phyloP scores from a whole-genome alignment of 2,888 invertebrate species.

The Pocota personata region DNA sequence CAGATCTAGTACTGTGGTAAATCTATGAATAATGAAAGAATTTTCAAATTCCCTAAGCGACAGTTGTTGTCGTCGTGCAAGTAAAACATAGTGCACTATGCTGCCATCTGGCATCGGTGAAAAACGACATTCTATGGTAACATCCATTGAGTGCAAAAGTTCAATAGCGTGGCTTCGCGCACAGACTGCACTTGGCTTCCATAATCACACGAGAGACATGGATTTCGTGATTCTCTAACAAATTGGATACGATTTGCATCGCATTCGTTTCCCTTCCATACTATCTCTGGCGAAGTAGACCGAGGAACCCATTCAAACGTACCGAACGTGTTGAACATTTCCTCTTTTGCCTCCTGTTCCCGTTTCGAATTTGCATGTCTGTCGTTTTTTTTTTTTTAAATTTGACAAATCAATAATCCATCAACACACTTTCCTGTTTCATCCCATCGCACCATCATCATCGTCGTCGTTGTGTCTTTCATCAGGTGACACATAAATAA shows the following conservation, averaged over 20 bases:
- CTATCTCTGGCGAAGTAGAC: neutral
- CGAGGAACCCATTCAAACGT: neutral
- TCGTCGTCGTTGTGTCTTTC: neutral
- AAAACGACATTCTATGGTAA: conserved; percentile 38
- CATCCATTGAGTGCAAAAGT: conserved; percentile 68
- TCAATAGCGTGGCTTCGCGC: conserved; percentile 69
- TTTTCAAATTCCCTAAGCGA: neutral
- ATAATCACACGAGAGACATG: conserved; percentile 63
- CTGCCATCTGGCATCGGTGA: conserved; percentile 30
- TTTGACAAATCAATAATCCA: conserved; percentile 73
- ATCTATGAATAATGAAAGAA: neutral
- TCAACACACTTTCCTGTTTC: conserved; percentile 55
- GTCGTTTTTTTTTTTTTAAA: neutral
- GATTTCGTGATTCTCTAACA: conserved; percentile 69
- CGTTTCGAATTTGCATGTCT: neutral
- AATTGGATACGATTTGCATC: too few relatives aligned
- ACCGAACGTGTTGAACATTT: conserved; percentile 8
- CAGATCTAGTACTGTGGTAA: neutral
- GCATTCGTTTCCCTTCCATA: conserved; percentile 43
- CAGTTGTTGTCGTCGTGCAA: conserved; percentile 30
- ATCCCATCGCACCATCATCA: neutral
- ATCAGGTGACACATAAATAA: conserved; percentile 66
- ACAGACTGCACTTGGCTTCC: conserved; percentile 55
- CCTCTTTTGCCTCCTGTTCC: neutral
- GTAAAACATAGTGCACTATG: conserved; percentile 3